Percentiles rank a stretch among this genome's conserved stretches.
Evolutionary conservation across 1,140 invertebrate genomes (phyloP).

Genomic region (Listronotus bonariensis): DNA sequence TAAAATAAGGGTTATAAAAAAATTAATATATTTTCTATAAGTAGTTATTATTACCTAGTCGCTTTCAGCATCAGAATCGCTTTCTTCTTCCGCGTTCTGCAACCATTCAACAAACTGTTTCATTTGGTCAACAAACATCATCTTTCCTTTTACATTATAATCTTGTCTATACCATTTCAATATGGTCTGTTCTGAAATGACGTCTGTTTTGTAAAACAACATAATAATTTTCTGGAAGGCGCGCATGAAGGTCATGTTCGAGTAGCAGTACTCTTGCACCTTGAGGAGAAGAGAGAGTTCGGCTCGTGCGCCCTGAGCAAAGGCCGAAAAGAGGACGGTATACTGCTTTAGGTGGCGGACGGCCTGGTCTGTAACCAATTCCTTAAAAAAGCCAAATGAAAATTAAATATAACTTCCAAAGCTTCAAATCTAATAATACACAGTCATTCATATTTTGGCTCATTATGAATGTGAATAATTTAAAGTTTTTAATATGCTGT

Average conservation of each 20-base stretch:
- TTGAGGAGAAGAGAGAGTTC: slow-evolving; percentile 87
- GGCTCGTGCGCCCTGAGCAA: slow-evolving; percentile 80
- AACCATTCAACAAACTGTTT: slow-evolving; percentile 97
- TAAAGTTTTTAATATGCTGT: no score
- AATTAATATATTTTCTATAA: no score
- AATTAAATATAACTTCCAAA: not conserved
- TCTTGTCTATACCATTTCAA: slow-evolving; percentile 93
- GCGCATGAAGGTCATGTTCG: slow-evolving; percentile 99
- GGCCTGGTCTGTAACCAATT: slow-evolving; percentile 92
- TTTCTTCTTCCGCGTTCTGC: slow-evolving; percentile 92
- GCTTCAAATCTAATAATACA: no score
- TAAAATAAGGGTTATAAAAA: no score
- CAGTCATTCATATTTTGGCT: no score
- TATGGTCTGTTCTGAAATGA: slow-evolving; percentile 89
- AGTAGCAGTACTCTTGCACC: slow-evolving; percentile 96
- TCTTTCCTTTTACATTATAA: slow-evolving; percentile 92
- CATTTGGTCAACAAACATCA: slow-evolving; percentile 97
- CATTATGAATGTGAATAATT: no score
- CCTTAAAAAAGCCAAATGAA: slow-evolving; percentile 54
- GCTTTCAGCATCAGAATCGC: slow-evolving; percentile 58
- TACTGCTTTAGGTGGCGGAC: slow-evolving; percentile 87
- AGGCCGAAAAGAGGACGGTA: slow-evolving; percentile 82
- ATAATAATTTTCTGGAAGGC: slow-evolving; percentile 97
- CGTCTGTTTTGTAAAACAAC: slow-evolving; percentile 93
- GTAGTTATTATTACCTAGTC: slow-evolving; percentile 42